Conservation (phyloP, 2,888 invertebrate species). For the Punctoribates punctum region DNA sequence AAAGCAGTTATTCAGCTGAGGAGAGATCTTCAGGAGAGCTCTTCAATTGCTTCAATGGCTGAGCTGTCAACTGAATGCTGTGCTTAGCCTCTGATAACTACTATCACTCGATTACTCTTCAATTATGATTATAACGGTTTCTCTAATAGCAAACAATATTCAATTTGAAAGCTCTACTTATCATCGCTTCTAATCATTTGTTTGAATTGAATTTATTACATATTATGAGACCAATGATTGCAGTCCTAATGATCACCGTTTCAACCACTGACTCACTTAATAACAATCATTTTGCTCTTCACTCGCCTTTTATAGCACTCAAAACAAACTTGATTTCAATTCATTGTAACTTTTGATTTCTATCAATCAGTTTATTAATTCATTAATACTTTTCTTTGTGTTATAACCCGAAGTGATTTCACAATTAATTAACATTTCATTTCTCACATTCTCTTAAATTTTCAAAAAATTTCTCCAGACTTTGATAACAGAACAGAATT, state of each 20-base stretch:
- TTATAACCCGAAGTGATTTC: no score
- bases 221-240: not conserved
- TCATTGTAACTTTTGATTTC: not conserved
- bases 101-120: constrained; percentile 19
- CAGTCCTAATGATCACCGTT: not conserved
- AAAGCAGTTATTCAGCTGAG: constrained; percentile 33
- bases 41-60: not conserved
- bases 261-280: constrained; percentile 18
- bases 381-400: no score
- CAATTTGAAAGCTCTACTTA: constrained; percentile 31
- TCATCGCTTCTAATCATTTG: constrained; percentile 26
- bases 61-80: constrained; percentile 5
- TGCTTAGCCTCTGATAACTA: constrained; percentile 3
- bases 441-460: no score
- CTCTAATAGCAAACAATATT: constrained; percentile 35
- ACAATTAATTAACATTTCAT: no score
- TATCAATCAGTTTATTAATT: constrained; percentile 14
- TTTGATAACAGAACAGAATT: no score
- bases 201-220: constrained; percentile 33
- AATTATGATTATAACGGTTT: constrained; percentile 31
- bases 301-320: not conserved
- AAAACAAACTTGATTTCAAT: constrained; percentile 20
- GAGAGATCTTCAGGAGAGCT: not conserved
- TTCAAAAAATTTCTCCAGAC: no score
- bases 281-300: constrained; percentile 26